Percentiles rank a stretch among this genome's conserved stretches.
These are phyloP conservation scores for Hydroisotoma schaefferi DNA, from an alignment of 2,888 invertebrate species.

Conservation along the genomic window DNA sequence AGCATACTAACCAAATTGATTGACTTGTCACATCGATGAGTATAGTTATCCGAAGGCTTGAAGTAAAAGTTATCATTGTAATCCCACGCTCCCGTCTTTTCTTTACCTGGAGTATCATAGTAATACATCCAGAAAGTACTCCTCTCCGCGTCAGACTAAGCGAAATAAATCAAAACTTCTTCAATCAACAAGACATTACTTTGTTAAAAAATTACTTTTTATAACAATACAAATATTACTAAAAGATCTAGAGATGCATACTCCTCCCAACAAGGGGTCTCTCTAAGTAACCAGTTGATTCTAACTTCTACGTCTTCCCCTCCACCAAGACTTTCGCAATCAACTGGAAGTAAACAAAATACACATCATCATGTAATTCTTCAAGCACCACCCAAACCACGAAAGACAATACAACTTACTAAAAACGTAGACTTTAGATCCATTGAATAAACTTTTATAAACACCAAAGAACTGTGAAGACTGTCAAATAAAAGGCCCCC, in stretches of 20 bases:
- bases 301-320: background rate
- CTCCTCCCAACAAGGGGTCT: slow-evolving; percentile 61
- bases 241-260: slow-evolving; percentile 44
- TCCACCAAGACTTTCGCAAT: slow-evolving; percentile 20
- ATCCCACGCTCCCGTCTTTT: background rate
- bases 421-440: slow-evolving; percentile 66
- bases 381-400: background rate
- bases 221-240: slow-evolving; percentile 26
- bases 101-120: slow-evolving; percentile 21
- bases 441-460: slow-evolving; percentile 66
- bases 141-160: slow-evolving; percentile 36
- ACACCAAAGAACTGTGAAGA: slow-evolving; percentile 50
- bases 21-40: slow-evolving; percentile 40
- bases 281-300: slow-evolving; percentile 48
- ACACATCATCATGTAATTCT: background rate
- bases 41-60: slow-evolving; percentile 17
- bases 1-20: slow-evolving; percentile 34
- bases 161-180: background rate
- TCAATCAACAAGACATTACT: background rate
- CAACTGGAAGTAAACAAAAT: slow-evolving; percentile 25
- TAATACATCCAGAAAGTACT: slow-evolving; percentile 30
- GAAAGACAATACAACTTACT: slow-evolving; percentile 58
- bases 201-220: too few species aligned
- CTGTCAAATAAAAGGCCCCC: too few species aligned
- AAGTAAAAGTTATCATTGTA: slow-evolving; percentile 15